Evolutionary conservation across 2,113 vertebrate species (phyloP).

Genomic region (Hemicordylus capensis): DNA sequence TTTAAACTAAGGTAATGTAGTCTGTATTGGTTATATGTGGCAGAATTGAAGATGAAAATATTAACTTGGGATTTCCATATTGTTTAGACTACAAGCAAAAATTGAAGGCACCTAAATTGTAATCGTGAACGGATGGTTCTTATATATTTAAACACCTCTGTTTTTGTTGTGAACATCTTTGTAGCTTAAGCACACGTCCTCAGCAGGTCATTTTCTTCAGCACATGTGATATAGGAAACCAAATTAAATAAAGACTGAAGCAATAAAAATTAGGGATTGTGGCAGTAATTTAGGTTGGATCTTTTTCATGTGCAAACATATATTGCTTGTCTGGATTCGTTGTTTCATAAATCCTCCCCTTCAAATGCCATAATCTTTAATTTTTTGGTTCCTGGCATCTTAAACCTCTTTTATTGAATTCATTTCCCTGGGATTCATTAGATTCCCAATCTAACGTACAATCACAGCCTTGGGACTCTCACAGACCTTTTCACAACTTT

Average conservation of each 20-base stretch:
- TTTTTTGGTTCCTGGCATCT: conserved; percentile 3
- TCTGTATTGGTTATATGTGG: too few species aligned
- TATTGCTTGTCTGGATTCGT: background rate
- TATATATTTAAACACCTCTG: too few species aligned
- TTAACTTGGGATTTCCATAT: too few species aligned
- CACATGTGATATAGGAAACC: background rate
- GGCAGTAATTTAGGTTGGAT: background rate
- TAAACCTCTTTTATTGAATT: background rate
- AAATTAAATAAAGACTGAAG: background rate
- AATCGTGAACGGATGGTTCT: too few species aligned
- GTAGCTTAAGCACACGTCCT: background rate
- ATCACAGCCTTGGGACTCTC: background rate
- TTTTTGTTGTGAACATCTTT: conserved; percentile 10
- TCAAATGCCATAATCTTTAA: background rate
- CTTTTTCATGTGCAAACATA: background rate
- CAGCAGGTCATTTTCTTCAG: background rate
- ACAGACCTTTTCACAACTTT: background rate
- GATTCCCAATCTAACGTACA: conserved; percentile 29
- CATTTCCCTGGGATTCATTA: background rate
- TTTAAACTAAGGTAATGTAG: too few species aligned
- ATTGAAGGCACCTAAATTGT: too few species aligned
- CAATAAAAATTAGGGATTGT: conserved; percentile 2
- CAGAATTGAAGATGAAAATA: too few species aligned
- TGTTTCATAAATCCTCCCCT: background rate
- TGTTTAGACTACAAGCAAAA: too few species aligned